A percentile compares a stretch with the other conserved stretches of the same genome.
These are phyloP conservation scores for Chloropsis hardwickii DNA, from an alignment of 2,113 vertebrate genomes.

Conservation along the genomic window DNA sequence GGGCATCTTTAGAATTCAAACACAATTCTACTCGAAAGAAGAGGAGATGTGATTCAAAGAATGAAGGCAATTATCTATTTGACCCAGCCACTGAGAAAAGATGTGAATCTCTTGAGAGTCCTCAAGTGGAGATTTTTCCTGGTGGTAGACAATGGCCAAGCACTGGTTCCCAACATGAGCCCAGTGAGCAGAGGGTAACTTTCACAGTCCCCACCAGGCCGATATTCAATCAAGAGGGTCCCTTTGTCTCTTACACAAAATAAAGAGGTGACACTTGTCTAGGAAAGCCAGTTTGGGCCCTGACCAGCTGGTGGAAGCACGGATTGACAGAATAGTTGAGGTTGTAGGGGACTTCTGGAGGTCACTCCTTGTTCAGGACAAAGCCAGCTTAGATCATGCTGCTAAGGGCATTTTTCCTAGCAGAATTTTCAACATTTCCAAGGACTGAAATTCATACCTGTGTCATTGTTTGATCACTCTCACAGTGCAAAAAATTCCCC, in stretches of 20 bases:
- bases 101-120: not conserved
- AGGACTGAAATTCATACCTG: not conserved
- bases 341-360: not conserved
- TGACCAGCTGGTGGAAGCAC: not conserved
- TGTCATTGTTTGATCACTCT: not conserved
- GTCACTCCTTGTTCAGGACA: not conserved
- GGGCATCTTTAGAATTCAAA: not conserved
- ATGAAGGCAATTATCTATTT: not conserved
- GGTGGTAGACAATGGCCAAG: not conserved
- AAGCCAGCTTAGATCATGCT: not conserved
- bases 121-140: not conserved
- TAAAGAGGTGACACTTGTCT: not conserved
- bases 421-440: not conserved
- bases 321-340: not conserved
- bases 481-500: not conserved
- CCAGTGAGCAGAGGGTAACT: not conserved
- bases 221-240: not conserved
- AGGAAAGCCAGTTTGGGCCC: not conserved
- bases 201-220: not conserved
- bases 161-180: fast-evolving
- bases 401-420: not conserved
- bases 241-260: not conserved
- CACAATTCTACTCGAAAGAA: not conserved
- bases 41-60: not conserved
- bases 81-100: not conserved